Evolutionary conservation across 2,113 vertebrate genomes (phyloP).

Genomic region (Calidris pugnax): DNA sequence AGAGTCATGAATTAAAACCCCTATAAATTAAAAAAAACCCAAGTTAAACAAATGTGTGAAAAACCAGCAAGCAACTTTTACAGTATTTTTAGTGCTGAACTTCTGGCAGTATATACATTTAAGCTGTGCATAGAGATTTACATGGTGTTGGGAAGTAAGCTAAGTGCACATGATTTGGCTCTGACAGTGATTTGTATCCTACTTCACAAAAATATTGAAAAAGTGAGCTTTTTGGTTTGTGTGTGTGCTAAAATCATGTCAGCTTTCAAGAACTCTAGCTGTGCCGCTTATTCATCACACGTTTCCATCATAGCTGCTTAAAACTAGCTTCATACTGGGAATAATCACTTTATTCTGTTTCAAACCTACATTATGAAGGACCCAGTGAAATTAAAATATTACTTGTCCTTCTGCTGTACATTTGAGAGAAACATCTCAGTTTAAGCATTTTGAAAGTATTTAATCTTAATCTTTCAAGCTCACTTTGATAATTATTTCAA

Average conservation of each 20-base stretch:
- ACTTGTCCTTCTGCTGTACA: background rate
- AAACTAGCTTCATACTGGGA: background rate
- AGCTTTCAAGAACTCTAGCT: background rate
- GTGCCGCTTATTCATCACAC: background rate
- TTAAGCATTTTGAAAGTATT: background rate
- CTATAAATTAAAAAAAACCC: background rate
- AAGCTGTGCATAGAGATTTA: background rate
- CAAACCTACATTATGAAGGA: background rate
- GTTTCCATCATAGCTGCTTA: background rate
- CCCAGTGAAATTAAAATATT: background rate
- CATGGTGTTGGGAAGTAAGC: background rate
- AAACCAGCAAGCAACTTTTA: background rate
- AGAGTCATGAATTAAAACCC: background rate
- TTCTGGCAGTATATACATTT: background rate
- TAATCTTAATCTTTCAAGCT: slow-evolving; percentile 18
- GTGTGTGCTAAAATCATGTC: background rate
- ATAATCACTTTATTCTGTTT: background rate
- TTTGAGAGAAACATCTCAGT: background rate
- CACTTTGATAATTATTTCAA: slow-evolving; percentile 10
- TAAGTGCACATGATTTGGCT: rapidly evolving
- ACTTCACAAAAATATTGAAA: background rate
- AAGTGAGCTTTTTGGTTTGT: too few species aligned
- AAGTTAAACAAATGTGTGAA: background rate
- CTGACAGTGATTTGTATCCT: background rate
- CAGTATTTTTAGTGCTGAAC: background rate